Evolutionary conservation across 2,888 invertebrate species (phyloP).

Genomic region (Tetragnatha montana): DNA sequence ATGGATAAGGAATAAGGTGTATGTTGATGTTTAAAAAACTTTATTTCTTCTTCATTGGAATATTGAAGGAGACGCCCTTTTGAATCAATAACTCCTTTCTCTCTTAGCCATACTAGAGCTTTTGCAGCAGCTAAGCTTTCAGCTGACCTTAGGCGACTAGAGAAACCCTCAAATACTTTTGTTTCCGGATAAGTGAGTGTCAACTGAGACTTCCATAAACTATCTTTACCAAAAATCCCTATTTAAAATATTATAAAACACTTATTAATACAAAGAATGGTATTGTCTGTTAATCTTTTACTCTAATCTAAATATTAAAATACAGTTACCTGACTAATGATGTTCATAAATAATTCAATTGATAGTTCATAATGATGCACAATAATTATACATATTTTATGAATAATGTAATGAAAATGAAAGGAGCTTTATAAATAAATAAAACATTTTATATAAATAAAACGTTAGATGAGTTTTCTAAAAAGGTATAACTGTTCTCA

Average conservation of each 20-base stretch:
- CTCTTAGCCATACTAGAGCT: slow-evolving; percentile 71
- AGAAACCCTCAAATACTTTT: slow-evolving; percentile 38
- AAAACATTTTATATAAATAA: too few species aligned
- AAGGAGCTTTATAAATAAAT: too few species aligned
- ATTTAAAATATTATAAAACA: neutral
- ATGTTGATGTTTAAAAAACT: slow-evolving; percentile 28
- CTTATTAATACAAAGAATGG: too few species aligned
- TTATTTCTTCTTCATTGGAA: slow-evolving; percentile 56
- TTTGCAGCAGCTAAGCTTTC: slow-evolving; percentile 63
- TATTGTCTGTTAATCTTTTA: too few species aligned
- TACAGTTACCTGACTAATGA: too few species aligned
- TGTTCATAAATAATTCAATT: too few species aligned
- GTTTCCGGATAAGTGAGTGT: slow-evolving; percentile 38
- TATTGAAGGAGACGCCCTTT: slow-evolving; percentile 66
- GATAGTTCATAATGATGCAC: too few species aligned
- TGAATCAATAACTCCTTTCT: slow-evolving; percentile 57
- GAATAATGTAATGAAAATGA: too few species aligned
- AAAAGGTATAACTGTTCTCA: too few species aligned
- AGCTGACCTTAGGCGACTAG: slow-evolving; percentile 29
- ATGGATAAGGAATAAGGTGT: slow-evolving; percentile 63
- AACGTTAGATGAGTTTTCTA: too few species aligned
- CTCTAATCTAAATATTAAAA: too few species aligned
- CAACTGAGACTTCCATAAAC: slow-evolving; percentile 58
- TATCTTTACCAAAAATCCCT: slow-evolving; percentile 47
- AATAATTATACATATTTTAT: too few species aligned